Base-by-base conservation (phyloP, 2,888 invertebrate genomes). In the Holacanthella duospinosa region DNA sequence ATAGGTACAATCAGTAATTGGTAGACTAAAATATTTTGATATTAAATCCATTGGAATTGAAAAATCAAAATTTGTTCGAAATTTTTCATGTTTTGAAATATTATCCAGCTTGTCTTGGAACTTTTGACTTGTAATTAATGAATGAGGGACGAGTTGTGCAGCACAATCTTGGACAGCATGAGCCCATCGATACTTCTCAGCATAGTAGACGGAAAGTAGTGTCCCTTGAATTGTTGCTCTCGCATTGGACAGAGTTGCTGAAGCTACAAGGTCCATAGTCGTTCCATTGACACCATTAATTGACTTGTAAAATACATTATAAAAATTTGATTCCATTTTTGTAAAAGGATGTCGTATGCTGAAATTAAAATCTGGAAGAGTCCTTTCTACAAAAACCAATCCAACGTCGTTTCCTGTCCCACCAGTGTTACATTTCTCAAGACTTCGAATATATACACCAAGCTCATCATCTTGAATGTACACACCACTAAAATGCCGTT, bases 291-390 rank as follows among this genome's bases (percentile, higher is more conserved):
- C 26, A 9, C 19, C 27, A 29, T 26, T 48, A 4, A 65, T 55
- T 6, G 59, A 48, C 43, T 58, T 62, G 59, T 66, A 69, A 55
- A 66, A 67, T 4, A 55, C 48, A 24, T 56, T 64, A 60, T 69
- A 72, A 54, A 71, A 72, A 44, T 71, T 71, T 25, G 66, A 66
- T 55, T 72, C 72, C 68, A 72, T 72, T 63, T 64, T 66, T 1
- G 68, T 65, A 43, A 70, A 72, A 0, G 70, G 66, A 1, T 59
- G 53, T 2, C 71, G 64, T 27, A 71, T 64, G 36, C 64, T 64
- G 64, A 56, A 66, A 43, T 53, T 59, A 24, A 43, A 66, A 19
- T 63, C 59, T 2, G 60, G 1, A 2, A 61, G 53, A 24, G 60
- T 24, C 36, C 54, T 12, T 4, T 60, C 55, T 2, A 63, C 2